These are phyloP conservation scores for Actinia equina DNA, from an alignment of 64 coral and sea anemone species.

Conservation along the genomic window DNA sequence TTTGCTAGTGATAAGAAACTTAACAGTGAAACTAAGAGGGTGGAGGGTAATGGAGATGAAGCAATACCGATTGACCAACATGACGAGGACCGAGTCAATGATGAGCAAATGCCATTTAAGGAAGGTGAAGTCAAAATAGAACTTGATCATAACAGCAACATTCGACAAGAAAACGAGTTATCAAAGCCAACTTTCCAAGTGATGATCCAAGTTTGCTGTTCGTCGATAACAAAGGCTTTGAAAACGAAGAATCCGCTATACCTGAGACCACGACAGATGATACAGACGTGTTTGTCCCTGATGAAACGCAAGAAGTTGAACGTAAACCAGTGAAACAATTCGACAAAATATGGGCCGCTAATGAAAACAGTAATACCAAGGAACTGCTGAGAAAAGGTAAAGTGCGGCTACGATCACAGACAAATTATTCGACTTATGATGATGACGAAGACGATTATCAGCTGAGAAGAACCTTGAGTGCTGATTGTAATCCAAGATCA, in stretches of 20 bases:
- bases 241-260: neutral
- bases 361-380: neutral
- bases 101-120: neutral
- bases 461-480: neutral
- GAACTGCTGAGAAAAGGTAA: slow-evolving; percentile 6
- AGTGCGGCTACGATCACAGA: neutral
- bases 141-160: neutral
- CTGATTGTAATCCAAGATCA: neutral
- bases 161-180: neutral
- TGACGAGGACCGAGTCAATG: neutral
- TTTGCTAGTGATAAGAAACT: neutral
- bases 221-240: neutral
- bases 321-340: neutral
- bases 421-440: neutral
- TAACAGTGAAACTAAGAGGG: neutral
- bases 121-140: neutral
- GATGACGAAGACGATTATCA: neutral
- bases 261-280: neutral
- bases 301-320: neutral
- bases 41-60: neutral
- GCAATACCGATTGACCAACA: neutral
- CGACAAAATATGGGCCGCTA: neutral
- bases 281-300: neutral
- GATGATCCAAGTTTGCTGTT: neutral
- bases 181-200: neutral